Evolutionary conservation across 2,888 invertebrate species (phyloP).

Genomic region (Tinea semifulvella): DNA sequence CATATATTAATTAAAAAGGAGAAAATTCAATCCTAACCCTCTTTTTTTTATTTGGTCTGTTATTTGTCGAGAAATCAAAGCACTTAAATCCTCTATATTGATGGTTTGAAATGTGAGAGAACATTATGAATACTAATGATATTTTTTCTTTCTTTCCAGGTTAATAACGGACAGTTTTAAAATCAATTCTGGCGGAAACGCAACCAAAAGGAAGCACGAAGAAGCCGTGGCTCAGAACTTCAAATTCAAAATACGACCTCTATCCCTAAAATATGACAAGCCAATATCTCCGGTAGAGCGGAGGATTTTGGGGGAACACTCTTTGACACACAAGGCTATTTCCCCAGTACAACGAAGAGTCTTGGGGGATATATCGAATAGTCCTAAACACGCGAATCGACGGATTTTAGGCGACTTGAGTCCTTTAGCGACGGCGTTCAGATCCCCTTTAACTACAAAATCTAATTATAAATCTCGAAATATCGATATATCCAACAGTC

Average conservation of each 20-base stretch:
- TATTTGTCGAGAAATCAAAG: too few species aligned
- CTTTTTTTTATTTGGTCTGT: too few species aligned
- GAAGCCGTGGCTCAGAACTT: constrained; percentile 41
- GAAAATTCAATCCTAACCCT: too few species aligned
- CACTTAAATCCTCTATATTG: too few species aligned
- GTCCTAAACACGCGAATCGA: too few species aligned
- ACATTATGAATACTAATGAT: neutral
- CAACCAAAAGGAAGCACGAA: constrained; percentile 47
- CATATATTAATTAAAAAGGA: too few species aligned
- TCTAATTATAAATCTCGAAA: too few species aligned
- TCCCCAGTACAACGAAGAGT: constrained; percentile 4
- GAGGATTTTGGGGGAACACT: neutral
- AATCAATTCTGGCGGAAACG: constrained; percentile 58
- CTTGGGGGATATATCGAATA: constrained; percentile 29
- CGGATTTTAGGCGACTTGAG: too few species aligned
- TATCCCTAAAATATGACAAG: constrained; percentile 39
- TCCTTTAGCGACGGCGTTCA: too few species aligned
- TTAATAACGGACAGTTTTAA: constrained; percentile 62
- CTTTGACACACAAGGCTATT: constrained; percentile 20
- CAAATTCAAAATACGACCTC: constrained; percentile 51
- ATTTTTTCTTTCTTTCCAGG: constrained; percentile 37
- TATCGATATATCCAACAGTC: constrained; percentile 19
- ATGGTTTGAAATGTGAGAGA: too few species aligned
- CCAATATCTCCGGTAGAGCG: constrained; percentile 19
- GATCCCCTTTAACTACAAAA: constrained; percentile 14